Conservation (phyloP, 2,888 invertebrate species). For the Octodonta nipae region DNA sequence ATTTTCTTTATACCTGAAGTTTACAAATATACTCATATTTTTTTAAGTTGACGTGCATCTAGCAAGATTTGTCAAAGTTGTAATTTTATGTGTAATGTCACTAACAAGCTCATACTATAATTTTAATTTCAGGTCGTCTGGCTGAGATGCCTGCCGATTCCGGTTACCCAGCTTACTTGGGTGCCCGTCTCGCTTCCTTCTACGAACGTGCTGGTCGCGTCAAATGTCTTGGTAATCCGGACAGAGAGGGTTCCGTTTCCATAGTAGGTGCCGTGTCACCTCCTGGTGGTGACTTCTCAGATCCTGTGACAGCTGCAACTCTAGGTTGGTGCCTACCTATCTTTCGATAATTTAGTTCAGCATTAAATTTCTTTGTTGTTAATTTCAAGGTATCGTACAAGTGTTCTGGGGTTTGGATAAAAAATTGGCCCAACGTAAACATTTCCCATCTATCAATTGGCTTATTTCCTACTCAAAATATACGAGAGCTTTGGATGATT, state of each 20-base stretch:
- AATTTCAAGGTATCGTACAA: slow-evolving; percentile 20
- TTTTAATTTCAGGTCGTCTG: slow-evolving; percentile 57
- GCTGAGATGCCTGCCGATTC: slow-evolving; percentile 99
- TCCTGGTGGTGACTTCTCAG: slow-evolving; percentile 99
- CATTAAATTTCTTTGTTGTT: slow-evolving; percentile 3
- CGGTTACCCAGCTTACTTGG: slow-evolving; percentile 98
- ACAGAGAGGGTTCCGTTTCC: slow-evolving; percentile 95
- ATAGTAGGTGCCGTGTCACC: slow-evolving; percentile 99
- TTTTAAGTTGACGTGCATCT: too few relatives aligned
- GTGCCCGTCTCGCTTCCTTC: slow-evolving; percentile 95
- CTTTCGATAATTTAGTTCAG: neutral
- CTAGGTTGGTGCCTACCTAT: slow-evolving; percentile 35
- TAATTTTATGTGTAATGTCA: too few relatives aligned
- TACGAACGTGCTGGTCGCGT: slow-evolving; percentile 98
- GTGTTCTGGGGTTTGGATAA: slow-evolving; percentile 99
- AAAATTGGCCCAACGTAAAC: slow-evolving; percentile 96
- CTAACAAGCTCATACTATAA: neutral
- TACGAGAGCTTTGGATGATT: slow-evolving; percentile 94
- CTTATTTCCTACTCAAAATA: slow-evolving; percentile 95
- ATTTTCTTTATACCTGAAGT: too few relatives aligned
- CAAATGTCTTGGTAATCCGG: slow-evolving; percentile 93
- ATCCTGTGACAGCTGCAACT: slow-evolving; percentile 98
- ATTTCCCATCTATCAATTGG: slow-evolving; percentile 99
- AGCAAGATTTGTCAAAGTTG: too few relatives aligned
- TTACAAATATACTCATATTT: too few relatives aligned